Base-by-base conservation (phyloP, 2,888 invertebrate species). In the Anagyrus pseudococci region DNA sequence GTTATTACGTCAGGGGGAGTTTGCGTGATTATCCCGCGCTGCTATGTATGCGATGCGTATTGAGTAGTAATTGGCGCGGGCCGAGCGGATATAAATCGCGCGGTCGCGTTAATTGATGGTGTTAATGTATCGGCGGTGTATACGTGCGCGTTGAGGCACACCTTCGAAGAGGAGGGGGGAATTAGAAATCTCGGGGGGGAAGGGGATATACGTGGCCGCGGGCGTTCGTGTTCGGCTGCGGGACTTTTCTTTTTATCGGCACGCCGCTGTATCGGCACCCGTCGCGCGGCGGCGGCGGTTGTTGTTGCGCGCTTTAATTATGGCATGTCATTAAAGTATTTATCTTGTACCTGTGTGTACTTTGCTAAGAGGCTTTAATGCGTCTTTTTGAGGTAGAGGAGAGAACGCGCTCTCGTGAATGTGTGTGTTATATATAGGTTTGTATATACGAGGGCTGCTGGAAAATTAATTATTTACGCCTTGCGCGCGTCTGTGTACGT, bases 61-160 rank as follows among this genome's bases (percentile, higher is more conserved):
- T n/a, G n/a, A n/a, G n/a, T n/a, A n/a, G n/a, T n/a, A n/a, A n/a
- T n/a, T n/a, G n/a, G n/a, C n/a, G n/a, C n/a, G n/a, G n/a, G n/a
- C n/a, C n/a, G n/a, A n/a, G n/a, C n/a, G n/a, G n/a, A 47, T 52
- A 52, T 47, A 57, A 52, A 53, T 57, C 43, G 41, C 53, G 33
- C 33, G 41, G 25, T 20, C 7, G 22, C 62, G 52, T 57, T 62
- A 57, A 62, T 57, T 23, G 47, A 52, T 47, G 57, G 47, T 62
- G 62, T 57, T 62, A 62, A 62, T 62, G 52, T 33, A 62, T 62
- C 47, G 26, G 47, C 47, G 22, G 29, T 41, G 47, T 25, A n/a
- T n/a, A 46, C 17, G 46, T 13, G 33, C 43, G 22, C 25, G 20
- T 17, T 22, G 19, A 33, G 33, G 43, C 17, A n/a, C 44, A 15